A percentile compares a stretch with the other conserved stretches of the same genome.
Conservation (phyloP, 2,888 invertebrate species). For the Luffia ferchaultella region DNA sequence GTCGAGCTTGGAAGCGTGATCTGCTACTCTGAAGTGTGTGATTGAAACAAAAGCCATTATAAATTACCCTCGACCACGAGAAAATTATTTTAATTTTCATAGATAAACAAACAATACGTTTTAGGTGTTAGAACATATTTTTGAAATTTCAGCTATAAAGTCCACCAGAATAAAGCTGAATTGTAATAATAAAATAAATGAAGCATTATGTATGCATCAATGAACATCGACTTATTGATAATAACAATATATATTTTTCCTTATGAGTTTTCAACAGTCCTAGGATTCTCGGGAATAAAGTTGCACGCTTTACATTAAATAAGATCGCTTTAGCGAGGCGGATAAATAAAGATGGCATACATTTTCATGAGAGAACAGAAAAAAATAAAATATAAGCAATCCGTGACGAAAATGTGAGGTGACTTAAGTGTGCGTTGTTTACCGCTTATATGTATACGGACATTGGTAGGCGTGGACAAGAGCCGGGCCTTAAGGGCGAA, state of each 20-base stretch:
- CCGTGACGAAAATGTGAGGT: slow-evolving; percentile 32
- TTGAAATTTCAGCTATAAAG: too few species aligned
- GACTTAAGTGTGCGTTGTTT: slow-evolving; percentile 36
- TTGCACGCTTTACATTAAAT: slow-evolving; percentile 48
- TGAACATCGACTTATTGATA: background rate
- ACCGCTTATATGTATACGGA: slow-evolving; percentile 33
- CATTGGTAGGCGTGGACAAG: slow-evolving; percentile 34
- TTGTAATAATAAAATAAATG: background rate
- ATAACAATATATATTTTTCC: background rate
- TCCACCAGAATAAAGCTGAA: background rate
- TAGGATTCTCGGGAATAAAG: slow-evolving; percentile 39
- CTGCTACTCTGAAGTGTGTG: background rate
- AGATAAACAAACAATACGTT: too few species aligned
- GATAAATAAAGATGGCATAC: slow-evolving; percentile 50
- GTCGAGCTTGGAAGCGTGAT: slow-evolving; percentile 15
- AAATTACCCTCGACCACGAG: too few species aligned
- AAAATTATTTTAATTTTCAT: too few species aligned
- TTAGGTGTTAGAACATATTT: too few species aligned
- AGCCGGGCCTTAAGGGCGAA: slow-evolving; percentile 11
- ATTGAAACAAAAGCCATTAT: too few species aligned
- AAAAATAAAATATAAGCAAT: slow-evolving; percentile 43
- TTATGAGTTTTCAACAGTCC: slow-evolving; percentile 4
- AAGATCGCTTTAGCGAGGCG: slow-evolving; percentile 46
- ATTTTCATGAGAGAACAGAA: slow-evolving; percentile 46
- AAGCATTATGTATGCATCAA: background rate